Base-by-base conservation (phyloP, 2,888 invertebrate genomes). In the Nasonovia ribisnigri region DNA sequence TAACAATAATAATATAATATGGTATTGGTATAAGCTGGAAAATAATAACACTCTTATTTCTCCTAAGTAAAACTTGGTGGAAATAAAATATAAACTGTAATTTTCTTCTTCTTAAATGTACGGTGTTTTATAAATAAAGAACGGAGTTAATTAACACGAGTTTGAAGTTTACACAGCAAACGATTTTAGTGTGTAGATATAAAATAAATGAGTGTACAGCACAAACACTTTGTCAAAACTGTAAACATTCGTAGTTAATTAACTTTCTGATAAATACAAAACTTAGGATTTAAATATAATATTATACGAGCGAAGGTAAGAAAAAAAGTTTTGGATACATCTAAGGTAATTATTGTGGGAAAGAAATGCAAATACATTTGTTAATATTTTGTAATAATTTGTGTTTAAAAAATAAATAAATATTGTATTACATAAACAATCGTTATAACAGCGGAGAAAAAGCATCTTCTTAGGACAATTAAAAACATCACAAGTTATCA, bases 211-310 rank as follows among this genome's bases (percentile, higher is more conserved):
- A 51, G 36, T 36, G 51, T 20, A 88, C 10, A 51, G n/a, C 48
- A 87, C 48, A 87, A 48, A 87, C 48, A 29, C 87, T 88, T 88
- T 48, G 88, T 88, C 36, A 51, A 36, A 88, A 36, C n/a, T 88
- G 46, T 51, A 24, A 88, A 88, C 51, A 51, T 88, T 51, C 51
- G 36, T 51, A 16, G 87, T 29, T 48, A 51, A 87, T 88, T 24
- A 88, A 88, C 29, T 51, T 51, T 29, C 48, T n/a, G 48, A 88
- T 88, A 88, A 11, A 51, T 88, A 51, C 36, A 16, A n/a, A 88
- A 51, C 36, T 51, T 51, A 3, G n/a, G 36, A 51, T 88, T 51
- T 51, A 48, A 51, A 77, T 36, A 77, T 77, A 77, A 42, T 77
- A 77, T 36, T 8, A 77, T 36, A 36, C 20, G 20, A 36, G 36